These are phyloP conservation scores for Oenanthe melanoleuca DNA, from an alignment of 2,113 vertebrate species.

Conservation along the genomic window DNA sequence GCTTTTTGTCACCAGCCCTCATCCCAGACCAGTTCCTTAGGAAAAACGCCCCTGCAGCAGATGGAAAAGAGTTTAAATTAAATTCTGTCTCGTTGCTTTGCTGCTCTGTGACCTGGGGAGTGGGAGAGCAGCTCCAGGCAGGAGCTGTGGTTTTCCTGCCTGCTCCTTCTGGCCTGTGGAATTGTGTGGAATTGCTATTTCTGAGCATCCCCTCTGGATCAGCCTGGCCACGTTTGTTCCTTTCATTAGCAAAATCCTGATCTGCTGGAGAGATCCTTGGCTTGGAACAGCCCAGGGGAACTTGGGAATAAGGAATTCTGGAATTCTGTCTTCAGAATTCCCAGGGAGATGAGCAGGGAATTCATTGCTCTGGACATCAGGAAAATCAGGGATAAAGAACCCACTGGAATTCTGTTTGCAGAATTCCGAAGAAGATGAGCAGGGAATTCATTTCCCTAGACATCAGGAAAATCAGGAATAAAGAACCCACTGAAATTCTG, in stretches of 20 bases:
- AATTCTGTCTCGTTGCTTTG: neutral
- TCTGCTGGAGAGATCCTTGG: neutral
- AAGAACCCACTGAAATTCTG: too few relatives aligned
- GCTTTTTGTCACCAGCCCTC: neutral
- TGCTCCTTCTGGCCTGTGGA: neutral
- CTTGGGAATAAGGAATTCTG: too few relatives aligned
- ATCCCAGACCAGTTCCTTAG: neutral
- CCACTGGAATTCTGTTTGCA: too few relatives aligned
- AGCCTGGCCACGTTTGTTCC: neutral
- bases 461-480: too few relatives aligned
- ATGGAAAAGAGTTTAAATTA: neutral
- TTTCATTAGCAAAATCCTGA: neutral
- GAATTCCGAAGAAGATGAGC: too few relatives aligned
- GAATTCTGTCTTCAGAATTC: too few relatives aligned
- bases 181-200: neutral
- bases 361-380: too few relatives aligned
- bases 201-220: neutral
- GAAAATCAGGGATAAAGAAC: too few relatives aligned
- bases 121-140: neutral
- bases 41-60: neutral
- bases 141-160: constrained; percentile 1
- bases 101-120: neutral
- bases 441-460: too few relatives aligned
- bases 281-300: neutral
- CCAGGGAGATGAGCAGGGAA: too few relatives aligned